Conservation (phyloP, 23 tunicate species). For the Phallusia fumigata region DNA sequence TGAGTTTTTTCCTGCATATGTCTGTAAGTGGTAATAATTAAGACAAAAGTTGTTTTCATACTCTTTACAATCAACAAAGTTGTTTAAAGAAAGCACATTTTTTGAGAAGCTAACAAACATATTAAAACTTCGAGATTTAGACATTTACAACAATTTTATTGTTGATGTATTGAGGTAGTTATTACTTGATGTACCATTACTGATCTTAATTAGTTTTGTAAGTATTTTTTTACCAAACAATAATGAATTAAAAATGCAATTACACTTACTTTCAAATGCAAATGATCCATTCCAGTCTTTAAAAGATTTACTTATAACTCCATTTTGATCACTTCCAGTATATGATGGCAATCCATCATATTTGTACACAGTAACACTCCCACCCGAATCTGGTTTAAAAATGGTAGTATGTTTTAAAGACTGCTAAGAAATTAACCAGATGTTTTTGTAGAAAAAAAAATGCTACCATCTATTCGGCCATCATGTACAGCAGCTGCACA, state of each 20-base stretch:
- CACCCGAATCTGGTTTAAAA: not conserved
- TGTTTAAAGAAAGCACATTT: no score
- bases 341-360: not conserved
- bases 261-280: not conserved
- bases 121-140: no score
- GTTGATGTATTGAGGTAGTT: no score
- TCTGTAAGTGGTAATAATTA: not conserved
- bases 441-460: not conserved
- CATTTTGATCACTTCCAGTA: conserved; percentile 1
- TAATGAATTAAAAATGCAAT: no score
- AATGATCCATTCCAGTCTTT: not conserved
- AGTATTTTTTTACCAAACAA: no score
- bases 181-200: no score
- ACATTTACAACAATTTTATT: no score
- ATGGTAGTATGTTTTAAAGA: no score
- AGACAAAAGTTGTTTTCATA: no score
- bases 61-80: no score
- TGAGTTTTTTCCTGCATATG: not conserved
- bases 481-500: conserved; percentile 8
- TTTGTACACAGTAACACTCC: not conserved
- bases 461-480: not conserved
- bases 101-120: no score
- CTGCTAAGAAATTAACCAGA: not conserved
- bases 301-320: not conserved
- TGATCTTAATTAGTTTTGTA: no score